Conservation (phyloP, 2,113 vertebrate species). For the Thomomys bottae region DNA sequence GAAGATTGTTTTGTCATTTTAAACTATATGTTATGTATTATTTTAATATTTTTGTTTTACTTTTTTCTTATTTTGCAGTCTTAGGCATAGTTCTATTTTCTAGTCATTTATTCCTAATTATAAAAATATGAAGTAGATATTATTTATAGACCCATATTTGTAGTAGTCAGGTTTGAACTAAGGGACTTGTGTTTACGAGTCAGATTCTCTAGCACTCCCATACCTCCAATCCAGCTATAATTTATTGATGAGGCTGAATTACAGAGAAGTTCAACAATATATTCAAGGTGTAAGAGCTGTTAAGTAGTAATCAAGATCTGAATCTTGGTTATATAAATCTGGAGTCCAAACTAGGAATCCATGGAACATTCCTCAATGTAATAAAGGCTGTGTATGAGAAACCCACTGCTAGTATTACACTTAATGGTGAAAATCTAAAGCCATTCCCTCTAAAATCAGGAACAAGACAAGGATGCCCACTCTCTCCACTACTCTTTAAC, state of each 20-base stretch:
- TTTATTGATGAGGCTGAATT: neutral
- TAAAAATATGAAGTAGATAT: neutral
- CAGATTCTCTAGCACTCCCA: too few species aligned
- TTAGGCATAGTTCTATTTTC: neutral
- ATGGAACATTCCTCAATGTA: too few species aligned
- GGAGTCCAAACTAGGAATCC: too few species aligned
- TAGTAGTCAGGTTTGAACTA: too few species aligned
- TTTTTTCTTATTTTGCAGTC: neutral
- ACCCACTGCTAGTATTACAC: too few species aligned
- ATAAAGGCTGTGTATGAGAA: too few species aligned
- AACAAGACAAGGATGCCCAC: too few species aligned
- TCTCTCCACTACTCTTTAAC: too few species aligned
- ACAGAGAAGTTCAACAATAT: neutral
- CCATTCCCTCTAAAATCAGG: too few species aligned
- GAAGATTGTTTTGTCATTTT: neutral
- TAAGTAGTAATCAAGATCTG: neutral
- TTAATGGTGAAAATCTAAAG: too few species aligned
- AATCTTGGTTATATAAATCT: neutral
- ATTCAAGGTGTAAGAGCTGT: neutral
- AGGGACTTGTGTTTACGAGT: too few species aligned
- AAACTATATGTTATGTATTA: neutral
- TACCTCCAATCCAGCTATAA: neutral
- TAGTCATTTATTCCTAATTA: conserved; percentile 13
- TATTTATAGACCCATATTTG: neutral
- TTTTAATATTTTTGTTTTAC: neutral